Conservation (phyloP, 2,113 vertebrate genomes). For the Prinia subflava region DNA sequence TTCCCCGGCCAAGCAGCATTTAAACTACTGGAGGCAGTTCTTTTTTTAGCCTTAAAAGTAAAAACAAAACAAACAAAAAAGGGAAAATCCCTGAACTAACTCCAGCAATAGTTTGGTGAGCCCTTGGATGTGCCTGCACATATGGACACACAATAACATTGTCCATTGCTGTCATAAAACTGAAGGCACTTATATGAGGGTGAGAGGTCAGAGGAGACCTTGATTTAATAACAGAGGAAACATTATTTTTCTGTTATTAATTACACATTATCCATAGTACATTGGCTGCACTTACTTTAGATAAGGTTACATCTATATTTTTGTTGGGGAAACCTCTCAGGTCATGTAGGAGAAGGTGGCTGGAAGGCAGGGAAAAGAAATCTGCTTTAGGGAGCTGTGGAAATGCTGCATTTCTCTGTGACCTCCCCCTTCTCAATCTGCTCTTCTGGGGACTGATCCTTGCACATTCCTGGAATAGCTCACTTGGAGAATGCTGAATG, state of each 20-base stretch:
- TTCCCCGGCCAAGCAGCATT: conserved; percentile 16
- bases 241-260: conserved; percentile 79
- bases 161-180: conserved; percentile 66
- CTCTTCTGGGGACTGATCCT: conserved; percentile 38
- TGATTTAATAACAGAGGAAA: conserved; percentile 62
- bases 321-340: conserved; percentile 54
- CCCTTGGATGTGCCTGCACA: not conserved
- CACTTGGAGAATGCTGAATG: not conserved
- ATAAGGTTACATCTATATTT: conserved; percentile 74
- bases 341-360: conserved; percentile 2
- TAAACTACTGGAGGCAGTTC: not conserved
- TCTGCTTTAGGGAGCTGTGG: not conserved
- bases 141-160: conserved; percentile 31
- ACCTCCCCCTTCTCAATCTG: not conserved
- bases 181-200: conserved; percentile 69
- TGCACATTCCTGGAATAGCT: conserved; percentile 57
- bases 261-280: conserved; percentile 64
- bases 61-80: not conserved
- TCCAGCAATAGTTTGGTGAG: conserved; percentile 20
- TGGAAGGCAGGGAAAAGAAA: conserved; percentile 16
- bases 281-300: conserved; percentile 56
- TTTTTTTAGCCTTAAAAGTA: not conserved
- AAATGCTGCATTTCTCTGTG: not conserved
- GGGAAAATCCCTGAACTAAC: not conserved
- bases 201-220: conserved; percentile 63